phyloP scores from a whole-genome alignment of 1,140 invertebrate genomes.

The Macrostomum lignano region DNA sequence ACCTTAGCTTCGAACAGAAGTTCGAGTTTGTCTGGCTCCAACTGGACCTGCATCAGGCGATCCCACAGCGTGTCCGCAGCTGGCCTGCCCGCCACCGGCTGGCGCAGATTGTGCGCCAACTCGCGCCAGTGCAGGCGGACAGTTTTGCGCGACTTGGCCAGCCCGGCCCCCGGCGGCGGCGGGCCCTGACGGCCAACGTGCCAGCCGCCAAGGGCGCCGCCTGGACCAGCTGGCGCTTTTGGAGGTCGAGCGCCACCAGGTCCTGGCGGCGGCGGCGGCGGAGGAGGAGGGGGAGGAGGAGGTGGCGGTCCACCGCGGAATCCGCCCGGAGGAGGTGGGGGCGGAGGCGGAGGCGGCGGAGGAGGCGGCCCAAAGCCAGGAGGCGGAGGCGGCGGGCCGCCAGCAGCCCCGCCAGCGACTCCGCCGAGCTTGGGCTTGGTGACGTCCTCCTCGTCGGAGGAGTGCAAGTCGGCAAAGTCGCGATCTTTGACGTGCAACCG shows the following conservation, averaged over 20 bases:
- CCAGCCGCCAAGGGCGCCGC: too few species aligned
- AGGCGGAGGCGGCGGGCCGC: slow-evolving; percentile 35
- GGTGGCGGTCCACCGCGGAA: slow-evolving; percentile 20
- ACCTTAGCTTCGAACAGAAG: slow-evolving; percentile 82
- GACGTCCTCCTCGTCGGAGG: slow-evolving; percentile 32
- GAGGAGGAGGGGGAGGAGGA: slow-evolving; percentile 11
- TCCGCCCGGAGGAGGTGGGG: slow-evolving; percentile 17
- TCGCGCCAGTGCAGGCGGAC: slow-evolving; percentile 97
- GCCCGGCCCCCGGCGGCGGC: slow-evolving; percentile 6
- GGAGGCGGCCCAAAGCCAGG: slow-evolving; percentile 29
- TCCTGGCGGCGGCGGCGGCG: slow-evolving; percentile 3
- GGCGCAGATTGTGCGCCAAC: slow-evolving; percentile 24
- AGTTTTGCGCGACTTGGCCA: slow-evolving; percentile 76
- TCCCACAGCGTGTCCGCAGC: slow-evolving; percentile 64
- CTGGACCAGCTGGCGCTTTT: slow-evolving; percentile 2
- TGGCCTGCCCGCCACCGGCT: slow-evolving; percentile 37
- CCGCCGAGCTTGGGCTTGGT: slow-evolving; percentile 1
- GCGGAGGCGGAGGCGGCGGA: slow-evolving; percentile 39
- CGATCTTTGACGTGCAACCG: slow-evolving; percentile 69
- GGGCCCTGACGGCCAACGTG: background rate
- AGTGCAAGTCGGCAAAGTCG: slow-evolving; percentile 64
- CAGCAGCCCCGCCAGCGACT: slow-evolving; percentile 24
- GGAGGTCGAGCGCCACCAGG: slow-evolving; percentile 4
- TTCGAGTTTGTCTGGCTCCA: slow-evolving; percentile 74
- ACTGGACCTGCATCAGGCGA: slow-evolving; percentile 39